Conservation (phyloP, 2,888 invertebrate genomes). For the Andrena trimmerana region DNA sequence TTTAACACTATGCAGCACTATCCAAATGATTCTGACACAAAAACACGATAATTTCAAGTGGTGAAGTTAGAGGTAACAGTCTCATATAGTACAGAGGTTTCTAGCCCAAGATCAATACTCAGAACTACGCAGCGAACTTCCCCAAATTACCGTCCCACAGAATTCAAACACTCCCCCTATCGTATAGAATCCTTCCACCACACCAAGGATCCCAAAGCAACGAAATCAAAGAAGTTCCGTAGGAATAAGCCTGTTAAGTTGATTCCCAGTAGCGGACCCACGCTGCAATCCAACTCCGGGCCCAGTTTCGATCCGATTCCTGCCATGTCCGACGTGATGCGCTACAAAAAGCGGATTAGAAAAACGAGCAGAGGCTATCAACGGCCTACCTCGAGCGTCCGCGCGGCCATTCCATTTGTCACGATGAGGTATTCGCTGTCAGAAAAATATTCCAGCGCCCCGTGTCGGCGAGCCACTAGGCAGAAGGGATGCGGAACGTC, state of each 20-base stretch:
- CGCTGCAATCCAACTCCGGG: background rate
- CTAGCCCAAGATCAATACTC: background rate
- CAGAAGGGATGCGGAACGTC: slow-evolving; percentile 51
- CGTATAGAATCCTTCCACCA: too few species aligned
- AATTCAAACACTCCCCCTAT: too few species aligned
- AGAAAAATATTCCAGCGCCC: slow-evolving; percentile 23
- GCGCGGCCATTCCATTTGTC: slow-evolving; percentile 34
- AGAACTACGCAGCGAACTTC: background rate
- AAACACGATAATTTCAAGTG: background rate
- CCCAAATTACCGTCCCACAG: background rate
- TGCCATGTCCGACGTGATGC: slow-evolving; percentile 19
- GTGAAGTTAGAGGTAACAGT: background rate
- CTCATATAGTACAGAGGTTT: background rate
- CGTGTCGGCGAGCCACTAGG: slow-evolving; percentile 21
- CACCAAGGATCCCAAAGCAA: too few species aligned
- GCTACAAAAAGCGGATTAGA: slow-evolving; percentile 33
- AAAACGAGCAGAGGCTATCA: background rate
- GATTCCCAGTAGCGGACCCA: background rate
- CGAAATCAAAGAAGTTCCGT: background rate
- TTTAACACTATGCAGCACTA: background rate
- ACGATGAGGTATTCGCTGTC: slow-evolving; percentile 47
- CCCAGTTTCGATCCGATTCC: background rate
- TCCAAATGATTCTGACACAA: background rate
- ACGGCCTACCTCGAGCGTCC: background rate
- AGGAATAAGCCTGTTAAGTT: background rate